These are phyloP conservation scores for Lineus longissimus DNA, from an alignment of 1,140 invertebrate species.

Conservation along the genomic window DNA sequence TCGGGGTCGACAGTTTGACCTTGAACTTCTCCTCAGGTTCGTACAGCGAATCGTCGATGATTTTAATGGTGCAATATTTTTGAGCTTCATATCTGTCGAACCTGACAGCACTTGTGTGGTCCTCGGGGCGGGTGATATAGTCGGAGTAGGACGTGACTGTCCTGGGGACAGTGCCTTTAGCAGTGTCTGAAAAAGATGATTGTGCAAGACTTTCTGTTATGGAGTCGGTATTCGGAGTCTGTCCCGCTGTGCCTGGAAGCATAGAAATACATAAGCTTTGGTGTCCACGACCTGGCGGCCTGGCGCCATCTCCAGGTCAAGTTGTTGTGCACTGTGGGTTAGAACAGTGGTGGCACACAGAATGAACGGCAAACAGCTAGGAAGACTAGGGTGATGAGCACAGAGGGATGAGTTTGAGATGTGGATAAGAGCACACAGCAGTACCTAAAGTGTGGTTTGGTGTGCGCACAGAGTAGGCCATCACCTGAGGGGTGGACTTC, in stretches of 20 bases:
- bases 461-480: too few species aligned
- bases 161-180: constrained; percentile 41
- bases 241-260: neutral
- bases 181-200: constrained; percentile 35
- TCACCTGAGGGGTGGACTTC: too few species aligned
- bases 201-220: too few species aligned
- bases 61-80: constrained; percentile 45
- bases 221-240: neutral
- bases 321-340: too few species aligned
- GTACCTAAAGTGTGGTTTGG: too few species aligned
- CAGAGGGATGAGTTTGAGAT: too few species aligned
- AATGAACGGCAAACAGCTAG: too few species aligned
- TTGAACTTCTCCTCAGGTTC: constrained; percentile 52
- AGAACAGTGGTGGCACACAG: too few species aligned
- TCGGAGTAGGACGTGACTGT: constrained; percentile 50
- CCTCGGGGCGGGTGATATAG: constrained; percentile 46
- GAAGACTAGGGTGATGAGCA: too few species aligned
- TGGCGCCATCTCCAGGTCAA: too few species aligned
- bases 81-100: constrained; percentile 46
- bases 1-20: constrained; percentile 44
- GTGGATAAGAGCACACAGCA: too few species aligned
- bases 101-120: constrained; percentile 45
- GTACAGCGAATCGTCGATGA: constrained; percentile 54
- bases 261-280: neutral
- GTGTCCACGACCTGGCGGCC: too few species aligned